Percentiles rank a stretch among this genome's conserved stretches.
Evolutionary conservation across 1,140 invertebrate species (phyloP).

Genomic region (Meloidogyne floridensis): DNA sequence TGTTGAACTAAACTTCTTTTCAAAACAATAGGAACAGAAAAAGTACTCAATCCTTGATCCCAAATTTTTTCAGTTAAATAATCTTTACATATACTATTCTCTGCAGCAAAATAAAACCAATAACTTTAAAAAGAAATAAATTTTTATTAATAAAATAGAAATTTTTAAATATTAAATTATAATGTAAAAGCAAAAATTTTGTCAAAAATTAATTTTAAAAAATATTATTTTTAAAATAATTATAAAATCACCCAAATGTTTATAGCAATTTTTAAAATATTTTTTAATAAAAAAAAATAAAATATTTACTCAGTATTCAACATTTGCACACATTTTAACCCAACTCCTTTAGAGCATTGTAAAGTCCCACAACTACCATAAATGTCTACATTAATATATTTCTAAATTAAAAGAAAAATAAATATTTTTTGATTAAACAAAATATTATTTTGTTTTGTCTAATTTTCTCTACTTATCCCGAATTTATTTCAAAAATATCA

Average conservation of each 20-base stretch:
- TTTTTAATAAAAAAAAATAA: no score
- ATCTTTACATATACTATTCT: slow-evolving; percentile 71
- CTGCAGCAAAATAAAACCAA: slow-evolving; percentile 78
- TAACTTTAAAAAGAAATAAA: slow-evolving; percentile 67
- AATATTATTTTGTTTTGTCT: no score
- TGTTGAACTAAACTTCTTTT: slow-evolving; percentile 53
- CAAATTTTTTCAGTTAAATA: slow-evolving; percentile 67
- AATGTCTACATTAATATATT: slow-evolving; percentile 54
- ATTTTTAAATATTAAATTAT: no score
- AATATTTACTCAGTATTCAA: slow-evolving; percentile 55
- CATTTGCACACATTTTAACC: slow-evolving; percentile 46
- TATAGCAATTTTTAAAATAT: no score
- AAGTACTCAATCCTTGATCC: slow-evolving; percentile 53
- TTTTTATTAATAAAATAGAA: background rate
- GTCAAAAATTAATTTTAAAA: no score
- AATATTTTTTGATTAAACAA: no score
- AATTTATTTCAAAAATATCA: no score
- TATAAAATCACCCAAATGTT: no score
- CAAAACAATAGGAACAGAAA: slow-evolving; percentile 58
- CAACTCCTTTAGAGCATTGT: slow-evolving; percentile 46
- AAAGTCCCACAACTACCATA: slow-evolving; percentile 57
- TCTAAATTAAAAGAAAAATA: slow-evolving; percentile 27
- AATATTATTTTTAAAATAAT: no score
- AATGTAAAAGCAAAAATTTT: no score
- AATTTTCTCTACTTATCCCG: no score